Conservation (phyloP, 37 sponge, comb jelly and placozoan genomes). For the Chondrosia reniformis region DNA sequence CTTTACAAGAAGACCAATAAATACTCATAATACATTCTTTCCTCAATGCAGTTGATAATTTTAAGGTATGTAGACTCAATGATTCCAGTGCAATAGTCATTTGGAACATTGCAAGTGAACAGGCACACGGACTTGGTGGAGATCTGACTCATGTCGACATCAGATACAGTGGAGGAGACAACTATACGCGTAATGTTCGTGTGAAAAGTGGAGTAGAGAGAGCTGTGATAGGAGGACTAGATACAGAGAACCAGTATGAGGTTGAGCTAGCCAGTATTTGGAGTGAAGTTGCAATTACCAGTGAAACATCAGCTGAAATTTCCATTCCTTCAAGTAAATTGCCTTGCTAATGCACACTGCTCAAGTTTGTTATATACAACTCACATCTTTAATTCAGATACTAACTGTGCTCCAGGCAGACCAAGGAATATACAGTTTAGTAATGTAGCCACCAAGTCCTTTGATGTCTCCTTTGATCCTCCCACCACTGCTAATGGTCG, state of each 20-base stretch:
- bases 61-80: neutral
- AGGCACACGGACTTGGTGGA: neutral
- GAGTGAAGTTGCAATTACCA: neutral
- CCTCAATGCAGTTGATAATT: neutral
- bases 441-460: neutral
- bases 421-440: neutral
- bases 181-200: too few species aligned
- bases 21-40: neutral
- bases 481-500: neutral
- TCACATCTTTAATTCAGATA: too few species aligned
- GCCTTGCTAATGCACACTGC: too few species aligned
- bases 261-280: neutral
- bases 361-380: too few species aligned
- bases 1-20: neutral
- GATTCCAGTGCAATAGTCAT: neutral
- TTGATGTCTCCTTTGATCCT: neutral
- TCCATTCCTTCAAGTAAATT: too few species aligned
- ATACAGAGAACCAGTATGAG: neutral
- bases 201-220: neutral
- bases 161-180: neutral
- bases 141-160: neutral
- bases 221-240: neutral
- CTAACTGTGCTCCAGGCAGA: neutral
- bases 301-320: too few species aligned
- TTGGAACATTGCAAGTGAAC: conserved; percentile 7